Evolutionary conservation across 2,113 vertebrate species (phyloP).

Genomic region (Chionis minor): DNA sequence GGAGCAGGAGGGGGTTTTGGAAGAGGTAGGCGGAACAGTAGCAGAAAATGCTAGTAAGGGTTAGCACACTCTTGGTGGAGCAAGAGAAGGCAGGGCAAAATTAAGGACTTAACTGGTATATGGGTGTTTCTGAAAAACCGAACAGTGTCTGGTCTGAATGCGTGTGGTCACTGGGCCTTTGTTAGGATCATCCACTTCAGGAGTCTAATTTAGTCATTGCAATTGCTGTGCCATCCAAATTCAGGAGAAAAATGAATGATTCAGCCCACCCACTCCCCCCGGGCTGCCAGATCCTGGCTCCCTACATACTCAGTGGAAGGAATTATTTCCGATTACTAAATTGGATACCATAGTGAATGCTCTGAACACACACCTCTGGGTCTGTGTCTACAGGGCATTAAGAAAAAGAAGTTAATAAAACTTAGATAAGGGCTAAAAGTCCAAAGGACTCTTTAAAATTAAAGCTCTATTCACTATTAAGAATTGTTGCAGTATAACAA

Average conservation of each 20-base stretch:
- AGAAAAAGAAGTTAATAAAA: constrained; percentile 29
- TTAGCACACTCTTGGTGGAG: neutral
- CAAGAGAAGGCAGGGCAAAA: neutral
- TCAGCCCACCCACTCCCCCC: neutral
- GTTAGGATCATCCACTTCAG: neutral
- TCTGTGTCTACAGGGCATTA: neutral
- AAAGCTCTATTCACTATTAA: constrained; percentile 19
- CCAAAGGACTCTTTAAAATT: constrained; percentile 17
- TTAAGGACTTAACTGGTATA: neutral
- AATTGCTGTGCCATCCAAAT: constrained; percentile 1
- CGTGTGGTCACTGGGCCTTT: neutral
- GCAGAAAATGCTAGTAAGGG: neutral
- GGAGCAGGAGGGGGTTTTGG: neutral
- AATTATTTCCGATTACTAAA: constrained; percentile 37
- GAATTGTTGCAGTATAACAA: constrained; percentile 7
- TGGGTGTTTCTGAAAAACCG: neutral
- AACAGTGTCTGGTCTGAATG: neutral
- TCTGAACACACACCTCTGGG: neutral
- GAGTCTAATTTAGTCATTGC: neutral
- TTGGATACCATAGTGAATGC: constrained; percentile 1
- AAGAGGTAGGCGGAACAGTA: neutral
- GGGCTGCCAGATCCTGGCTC: neutral
- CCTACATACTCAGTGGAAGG: neutral
- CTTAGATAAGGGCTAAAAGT: constrained; percentile 11
- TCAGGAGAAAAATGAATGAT: constrained; percentile 13